Base-by-base conservation (phyloP, 2,797 vertebrate genomes). In the Alauda arvensis region DNA sequence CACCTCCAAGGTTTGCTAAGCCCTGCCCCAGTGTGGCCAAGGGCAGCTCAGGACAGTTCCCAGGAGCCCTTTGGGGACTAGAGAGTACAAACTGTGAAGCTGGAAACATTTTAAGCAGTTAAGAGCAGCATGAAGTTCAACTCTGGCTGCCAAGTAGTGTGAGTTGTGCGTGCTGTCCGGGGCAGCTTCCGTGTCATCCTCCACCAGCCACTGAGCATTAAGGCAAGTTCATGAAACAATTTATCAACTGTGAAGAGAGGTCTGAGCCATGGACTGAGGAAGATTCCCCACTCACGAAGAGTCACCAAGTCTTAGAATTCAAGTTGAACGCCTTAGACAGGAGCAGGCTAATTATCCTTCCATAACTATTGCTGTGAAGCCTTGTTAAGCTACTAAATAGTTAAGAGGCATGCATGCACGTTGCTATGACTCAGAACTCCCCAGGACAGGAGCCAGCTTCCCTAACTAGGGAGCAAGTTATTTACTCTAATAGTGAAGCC, bases 401-500 rank as follows among this genome's bases (percentile, higher is more conserved):
- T 87, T 75, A 92, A 92, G 89, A 94, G 75, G 83, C 94, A 91
- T 75, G 93, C 82, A 90, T 23, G 77, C 7, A 0, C 43, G 74
- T 88, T 77, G 88, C 81, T 83, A n/a, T 91, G 89, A 93, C 76
- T 94, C 43, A 69, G 40, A 82, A 70, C 69, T 75, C 76, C 86
- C 77, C 34, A 65, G 66, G 87, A 87, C 3, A 82, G 82, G 53
- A 90, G 91, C 77, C 77, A 74, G 28, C 56, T 91, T 85, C 87
- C 80, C 4, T 82, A 88, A 51, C 66, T 90, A 70, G 31, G 61
- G 21, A 92, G 81, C 74, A 42, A 79, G 69, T 78, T 91, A 77
- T 70, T 88, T 85, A 90, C 61, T 94, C 61, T 65, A 81, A 33
- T 62, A 75, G 56, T 93, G 93, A 84, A 94, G 80, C 71, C 80